phyloP scores from a whole-genome alignment of 2,797 vertebrate genomes.

The Rallus crepitans region DNA sequence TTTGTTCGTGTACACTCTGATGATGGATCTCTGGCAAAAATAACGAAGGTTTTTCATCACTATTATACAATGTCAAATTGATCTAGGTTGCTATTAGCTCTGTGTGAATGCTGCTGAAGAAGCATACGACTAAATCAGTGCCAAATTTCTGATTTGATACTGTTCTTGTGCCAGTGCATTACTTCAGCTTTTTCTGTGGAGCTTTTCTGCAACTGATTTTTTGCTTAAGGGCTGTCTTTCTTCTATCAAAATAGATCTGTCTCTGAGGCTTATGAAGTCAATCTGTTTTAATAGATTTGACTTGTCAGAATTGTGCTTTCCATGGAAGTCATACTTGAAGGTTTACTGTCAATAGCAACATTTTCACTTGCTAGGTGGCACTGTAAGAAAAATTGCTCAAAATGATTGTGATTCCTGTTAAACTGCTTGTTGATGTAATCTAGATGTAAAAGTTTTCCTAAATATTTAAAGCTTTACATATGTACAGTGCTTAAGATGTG shows the following conservation, averaged over 20 bases:
- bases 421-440: background rate
- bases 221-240: background rate
- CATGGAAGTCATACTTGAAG: background rate
- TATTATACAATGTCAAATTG: background rate
- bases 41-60: background rate
- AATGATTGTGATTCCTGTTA: conserved; percentile 39
- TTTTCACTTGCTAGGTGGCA: conserved; percentile 34
- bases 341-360: conserved; percentile 8
- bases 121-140: background rate
- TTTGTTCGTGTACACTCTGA: background rate
- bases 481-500: background rate
- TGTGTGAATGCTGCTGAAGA: conserved; percentile 1
- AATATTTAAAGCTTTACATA: conserved; percentile 20
- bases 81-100: conserved; percentile 25
- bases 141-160: background rate
- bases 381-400: conserved; percentile 37
- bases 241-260: background rate
- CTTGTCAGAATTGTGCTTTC: conserved; percentile 18
- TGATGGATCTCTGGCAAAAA: conserved; percentile 43
- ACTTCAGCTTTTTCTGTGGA: background rate
- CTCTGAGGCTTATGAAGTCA: background rate
- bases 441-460: conserved; percentile 4
- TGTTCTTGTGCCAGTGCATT: background rate
- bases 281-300: background rate
- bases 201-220: background rate